phyloP scores from a whole-genome alignment of 2,797 vertebrate genomes.

The Myotis vivesi region DNA sequence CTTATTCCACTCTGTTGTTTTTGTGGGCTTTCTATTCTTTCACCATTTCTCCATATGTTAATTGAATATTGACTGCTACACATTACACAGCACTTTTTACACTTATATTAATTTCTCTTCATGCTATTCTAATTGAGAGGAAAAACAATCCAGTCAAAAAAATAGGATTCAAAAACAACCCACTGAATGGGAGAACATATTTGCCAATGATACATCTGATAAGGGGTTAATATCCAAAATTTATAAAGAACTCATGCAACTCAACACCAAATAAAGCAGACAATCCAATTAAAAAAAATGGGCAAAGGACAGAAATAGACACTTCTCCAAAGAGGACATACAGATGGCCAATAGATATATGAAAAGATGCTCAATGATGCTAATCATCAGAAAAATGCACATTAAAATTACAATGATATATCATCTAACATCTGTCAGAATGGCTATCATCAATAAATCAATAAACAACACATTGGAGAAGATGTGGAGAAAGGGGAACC shows the following conservation, averaged over 20 bases:
- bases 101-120: constrained; percentile 13
- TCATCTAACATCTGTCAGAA: background rate
- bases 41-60: background rate
- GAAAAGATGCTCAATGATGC: background rate
- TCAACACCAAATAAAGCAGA: background rate
- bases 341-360: background rate
- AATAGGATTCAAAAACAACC: constrained; percentile 10
- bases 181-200: background rate
- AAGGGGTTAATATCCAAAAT: background rate
- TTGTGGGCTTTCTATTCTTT: background rate
- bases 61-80: background rate
- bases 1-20: background rate
- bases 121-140: background rate
- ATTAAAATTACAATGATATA: background rate
- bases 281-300: background rate
- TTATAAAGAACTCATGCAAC: background rate
- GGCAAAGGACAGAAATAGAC: background rate
- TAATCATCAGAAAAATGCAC: background rate
- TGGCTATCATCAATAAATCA: background rate
- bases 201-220: background rate
- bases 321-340: background rate
- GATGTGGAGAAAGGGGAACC: no score
- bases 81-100: background rate
- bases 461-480: background rate
- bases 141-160: background rate